A percentile compares a stretch with the other conserved stretches of the same genome.
Evolutionary conservation across 2,888 invertebrate genomes (phyloP).

Genomic region (Strigamia crassipes): DNA sequence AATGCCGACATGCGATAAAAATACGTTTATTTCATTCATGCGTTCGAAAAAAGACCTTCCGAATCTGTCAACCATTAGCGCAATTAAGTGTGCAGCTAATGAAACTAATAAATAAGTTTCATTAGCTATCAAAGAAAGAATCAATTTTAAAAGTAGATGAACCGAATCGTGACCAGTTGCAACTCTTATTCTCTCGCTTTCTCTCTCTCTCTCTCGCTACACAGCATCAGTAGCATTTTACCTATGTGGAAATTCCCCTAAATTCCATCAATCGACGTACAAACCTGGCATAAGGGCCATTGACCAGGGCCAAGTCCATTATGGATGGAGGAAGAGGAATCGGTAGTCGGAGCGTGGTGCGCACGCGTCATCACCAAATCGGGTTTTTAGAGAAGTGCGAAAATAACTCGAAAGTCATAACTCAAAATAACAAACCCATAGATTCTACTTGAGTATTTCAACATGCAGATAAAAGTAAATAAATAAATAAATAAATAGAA

Average conservation of each 20-base stretch:
- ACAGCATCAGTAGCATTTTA: background rate
- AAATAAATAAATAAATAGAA: no score
- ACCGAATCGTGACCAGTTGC: background rate
- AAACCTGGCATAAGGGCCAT: background rate
- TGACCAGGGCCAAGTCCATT: slow-evolving; percentile 31
- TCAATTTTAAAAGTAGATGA: background rate
- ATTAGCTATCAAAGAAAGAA: background rate
- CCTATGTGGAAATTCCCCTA: background rate
- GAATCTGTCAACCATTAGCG: no score
- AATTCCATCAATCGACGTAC: slow-evolving; percentile 29
- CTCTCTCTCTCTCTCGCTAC: background rate
- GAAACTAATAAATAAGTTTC: no score
- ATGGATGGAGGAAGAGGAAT: background rate
- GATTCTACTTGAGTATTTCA: no score
- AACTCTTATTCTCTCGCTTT: no score
- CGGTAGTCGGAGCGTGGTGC: background rate
- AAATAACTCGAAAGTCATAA: background rate
- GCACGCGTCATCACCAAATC: slow-evolving; percentile 10
- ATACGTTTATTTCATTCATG: slow-evolving; percentile 28
- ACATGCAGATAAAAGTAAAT: no score
- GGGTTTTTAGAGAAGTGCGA: background rate
- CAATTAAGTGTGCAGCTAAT: no score
- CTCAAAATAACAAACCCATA: background rate
- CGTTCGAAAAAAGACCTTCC: background rate
- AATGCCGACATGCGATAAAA: slow-evolving; percentile 22